Conservation (phyloP, 2,888 invertebrate species). For the Sarcophaga variegata region DNA sequence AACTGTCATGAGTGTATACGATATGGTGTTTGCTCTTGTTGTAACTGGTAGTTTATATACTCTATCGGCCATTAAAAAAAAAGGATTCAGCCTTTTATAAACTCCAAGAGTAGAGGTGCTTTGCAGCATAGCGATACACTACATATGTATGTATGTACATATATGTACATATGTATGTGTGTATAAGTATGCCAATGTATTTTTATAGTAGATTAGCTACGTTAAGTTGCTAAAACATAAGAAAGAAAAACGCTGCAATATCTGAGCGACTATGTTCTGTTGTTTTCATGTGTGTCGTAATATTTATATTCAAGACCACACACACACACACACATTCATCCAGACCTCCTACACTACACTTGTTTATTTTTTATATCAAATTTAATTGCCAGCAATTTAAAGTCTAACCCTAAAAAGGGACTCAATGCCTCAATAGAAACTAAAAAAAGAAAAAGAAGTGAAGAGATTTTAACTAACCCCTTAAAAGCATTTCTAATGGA, state of each 20-base stretch:
- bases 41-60: slow-evolving; percentile 52
- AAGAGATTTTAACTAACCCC: slow-evolving; percentile 4
- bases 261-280: not conserved
- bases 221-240: slow-evolving; percentile 61
- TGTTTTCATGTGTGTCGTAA: slow-evolving; percentile 41
- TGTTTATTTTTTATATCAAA: slow-evolving; percentile 3
- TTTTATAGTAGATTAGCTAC: slow-evolving; percentile 64
- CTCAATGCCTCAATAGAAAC: not conserved
- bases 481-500: not conserved
- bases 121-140: slow-evolving; percentile 1
- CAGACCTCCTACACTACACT: not conserved
- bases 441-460: not conserved
- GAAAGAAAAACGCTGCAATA: slow-evolving; percentile 12
- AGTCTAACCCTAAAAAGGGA: slow-evolving; percentile 13
- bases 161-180: not conserved
- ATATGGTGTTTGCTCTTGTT: slow-evolving; percentile 5
- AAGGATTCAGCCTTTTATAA: slow-evolving; percentile 26
- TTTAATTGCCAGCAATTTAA: slow-evolving; percentile 51
- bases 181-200: slow-evolving; percentile 21
- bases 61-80: slow-evolving; percentile 53
- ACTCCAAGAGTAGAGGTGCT: slow-evolving; percentile 6
- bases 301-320: slow-evolving; percentile 18
- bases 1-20: slow-evolving; percentile 60
- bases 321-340: not conserved
- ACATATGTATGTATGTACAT: slow-evolving; percentile 2